Base-by-base conservation (phyloP, 2,888 invertebrate genomes). In the Scaptomyza flava region DNA sequence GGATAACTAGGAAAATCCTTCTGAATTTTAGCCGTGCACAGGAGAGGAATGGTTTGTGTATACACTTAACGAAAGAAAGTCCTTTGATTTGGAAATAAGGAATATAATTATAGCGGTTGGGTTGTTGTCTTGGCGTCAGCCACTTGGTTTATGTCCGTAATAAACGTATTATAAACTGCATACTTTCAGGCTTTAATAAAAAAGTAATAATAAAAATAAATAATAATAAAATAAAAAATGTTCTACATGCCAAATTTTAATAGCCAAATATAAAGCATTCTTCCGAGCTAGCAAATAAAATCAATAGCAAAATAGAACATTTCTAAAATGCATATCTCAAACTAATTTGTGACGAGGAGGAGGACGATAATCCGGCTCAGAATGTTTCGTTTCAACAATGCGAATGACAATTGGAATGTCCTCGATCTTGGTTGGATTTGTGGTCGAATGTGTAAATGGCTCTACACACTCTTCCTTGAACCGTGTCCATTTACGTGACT, bases 361-460 rank as follows among this genome's bases (percentile, higher is more conserved):
- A 27, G 27, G 27, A 27, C 6, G 27, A 27, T 27, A 27, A 41
- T 41, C 41, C 4, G 9, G 8, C 3, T 23, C 20, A 0, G 9
- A 3, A 7, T 41, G 36, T 12, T 68, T 78, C 3, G 82, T 74
- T 65, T 91, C 90, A 12, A 91, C 79, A 48, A 92, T 89, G 20
- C 91, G 89, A 64, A 91, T 90, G 33, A 91, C 82, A 43, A 91
- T 84, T 2, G 92, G 92, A 46, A 92, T 87, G 72, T 92, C 92
- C 60, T 91, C 81, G 27, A 84, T 59, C 61, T 85, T 88, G 0
- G 92, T 91, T 0, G 85, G 61, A 60, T 91, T 91, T 11, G 43
- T 48, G 30, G 62, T 68, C 6, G 76, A 70, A 3, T 74, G 77
- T 1, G 60, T 68, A 17, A 74, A 69, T 2, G 64, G 68, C 50